A percentile compares a stretch with the other conserved stretches of the same genome.
Conservation (phyloP, 2,888 invertebrate species). For the Aplocera efformata region DNA sequence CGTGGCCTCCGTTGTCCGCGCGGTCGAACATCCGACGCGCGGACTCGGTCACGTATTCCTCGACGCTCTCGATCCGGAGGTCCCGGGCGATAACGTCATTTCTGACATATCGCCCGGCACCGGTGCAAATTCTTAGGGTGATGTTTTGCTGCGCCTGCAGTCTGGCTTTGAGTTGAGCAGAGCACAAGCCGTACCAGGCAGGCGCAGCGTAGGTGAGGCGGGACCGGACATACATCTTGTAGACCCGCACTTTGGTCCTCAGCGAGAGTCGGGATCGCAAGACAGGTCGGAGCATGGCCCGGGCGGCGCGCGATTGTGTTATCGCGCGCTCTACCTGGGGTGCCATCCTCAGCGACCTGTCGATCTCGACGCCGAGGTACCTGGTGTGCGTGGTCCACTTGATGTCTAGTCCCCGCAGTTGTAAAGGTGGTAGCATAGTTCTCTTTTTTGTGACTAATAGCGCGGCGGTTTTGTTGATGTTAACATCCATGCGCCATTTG, state of each 20-base stretch:
- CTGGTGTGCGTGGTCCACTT: not conserved
- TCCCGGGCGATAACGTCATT: slow-evolving; percentile 6
- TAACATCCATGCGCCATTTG: slow-evolving; percentile 20
- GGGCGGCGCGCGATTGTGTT: slow-evolving; percentile 2
- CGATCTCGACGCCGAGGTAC: slow-evolving; percentile 27
- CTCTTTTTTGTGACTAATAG: too few species aligned
- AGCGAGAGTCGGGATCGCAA: slow-evolving; percentile 22
- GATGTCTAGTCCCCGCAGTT: not conserved
- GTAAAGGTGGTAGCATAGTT: not conserved
- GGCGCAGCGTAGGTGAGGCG: too few species aligned
- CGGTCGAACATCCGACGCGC: not conserved
- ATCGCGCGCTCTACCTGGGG: slow-evolving; percentile 14
- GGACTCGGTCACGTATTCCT: not conserved
- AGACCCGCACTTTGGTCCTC: slow-evolving; percentile 17
- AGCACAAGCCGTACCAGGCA: too few species aligned
- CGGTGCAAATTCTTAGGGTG: too few species aligned
- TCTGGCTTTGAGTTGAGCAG: too few species aligned
- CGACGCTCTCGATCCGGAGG: slow-evolving; percentile 4
- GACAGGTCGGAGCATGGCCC: slow-evolving; percentile 17
- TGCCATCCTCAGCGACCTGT: slow-evolving; percentile 16
- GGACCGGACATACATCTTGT: too few species aligned
- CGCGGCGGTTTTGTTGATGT: slow-evolving; percentile 24
- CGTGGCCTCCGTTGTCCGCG: slow-evolving; percentile 1
- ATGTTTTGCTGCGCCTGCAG: too few species aligned
- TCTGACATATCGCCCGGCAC: slow-evolving; percentile 6